Percentiles rank a stretch among this genome's conserved stretches.
These are phyloP conservation scores for Lanius ludovicianus DNA, from an alignment of 2,113 vertebrate genomes.

Conservation along the genomic window DNA sequence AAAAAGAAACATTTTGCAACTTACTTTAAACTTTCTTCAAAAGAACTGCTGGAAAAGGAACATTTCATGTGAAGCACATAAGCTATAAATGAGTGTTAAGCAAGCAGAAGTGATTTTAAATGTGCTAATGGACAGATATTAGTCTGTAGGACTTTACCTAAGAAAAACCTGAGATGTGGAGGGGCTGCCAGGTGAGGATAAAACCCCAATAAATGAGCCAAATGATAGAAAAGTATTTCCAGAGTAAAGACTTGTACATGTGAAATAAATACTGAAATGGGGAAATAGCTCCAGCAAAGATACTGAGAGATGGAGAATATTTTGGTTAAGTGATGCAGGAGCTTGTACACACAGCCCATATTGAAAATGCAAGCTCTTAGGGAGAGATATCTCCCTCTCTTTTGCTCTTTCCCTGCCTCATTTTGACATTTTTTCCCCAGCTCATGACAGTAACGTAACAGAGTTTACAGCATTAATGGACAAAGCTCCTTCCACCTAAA, in stretches of 20 bases:
- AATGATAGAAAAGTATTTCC: slow-evolving; percentile 8
- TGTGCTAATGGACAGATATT: slow-evolving; percentile 71
- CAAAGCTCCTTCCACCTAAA: neutral
- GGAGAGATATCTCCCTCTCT: neutral
- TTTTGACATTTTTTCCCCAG: neutral
- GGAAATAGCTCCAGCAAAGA: neutral
- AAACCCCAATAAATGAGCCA: neutral
- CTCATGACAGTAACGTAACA: neutral
- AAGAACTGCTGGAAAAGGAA: slow-evolving; percentile 73
- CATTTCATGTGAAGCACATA: slow-evolving; percentile 70
- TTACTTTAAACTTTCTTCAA: slow-evolving; percentile 83
- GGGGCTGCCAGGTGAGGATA: neutral
- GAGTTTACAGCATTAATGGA: neutral
- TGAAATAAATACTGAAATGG: neutral
- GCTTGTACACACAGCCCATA: neutral
- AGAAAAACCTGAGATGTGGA: neutral
- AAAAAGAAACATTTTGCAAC: slow-evolving; percentile 82
- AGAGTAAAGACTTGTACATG: neutral
- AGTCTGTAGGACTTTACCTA: slow-evolving; percentile 61
- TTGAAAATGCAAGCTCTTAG: neutral
- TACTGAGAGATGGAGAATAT: neutral
- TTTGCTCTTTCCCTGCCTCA: neutral
- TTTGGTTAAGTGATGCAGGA: neutral
- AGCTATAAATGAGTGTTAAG: slow-evolving; percentile 62
- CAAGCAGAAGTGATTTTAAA: slow-evolving; percentile 60